Evolutionary conservation across 2,113 vertebrate species (phyloP).

Genomic region (Heloderma charlesbogerti): DNA sequence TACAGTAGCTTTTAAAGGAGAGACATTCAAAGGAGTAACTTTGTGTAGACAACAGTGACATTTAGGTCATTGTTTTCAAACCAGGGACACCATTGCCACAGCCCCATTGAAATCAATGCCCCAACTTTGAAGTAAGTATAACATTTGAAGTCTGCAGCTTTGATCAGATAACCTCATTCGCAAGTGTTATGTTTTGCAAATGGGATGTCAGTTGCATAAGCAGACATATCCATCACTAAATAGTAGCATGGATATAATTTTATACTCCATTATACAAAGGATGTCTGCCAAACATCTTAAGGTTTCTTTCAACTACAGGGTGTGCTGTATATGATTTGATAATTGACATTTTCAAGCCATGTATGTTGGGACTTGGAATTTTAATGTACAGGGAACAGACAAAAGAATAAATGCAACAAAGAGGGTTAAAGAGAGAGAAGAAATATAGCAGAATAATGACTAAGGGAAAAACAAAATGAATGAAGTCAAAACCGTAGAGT

Average conservation of each 20-base stretch:
- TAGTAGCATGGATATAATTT: conserved; percentile 16
- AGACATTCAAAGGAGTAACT: background rate
- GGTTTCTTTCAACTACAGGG: conserved; percentile 61
- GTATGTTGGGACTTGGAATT: conserved; percentile 57
- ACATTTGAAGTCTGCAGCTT: background rate
- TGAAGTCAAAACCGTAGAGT: conserved; percentile 34
- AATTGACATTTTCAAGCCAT: conserved; percentile 40
- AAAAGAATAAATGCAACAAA: conserved; percentile 37
- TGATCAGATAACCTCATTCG: background rate
- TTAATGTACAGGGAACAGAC: conserved; percentile 25
- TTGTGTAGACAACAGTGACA: background rate
- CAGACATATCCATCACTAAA: conserved; percentile 49
- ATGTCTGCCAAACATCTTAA: conserved; percentile 24
- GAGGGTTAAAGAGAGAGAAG: conserved; percentile 22
- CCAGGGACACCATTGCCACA: background rate
- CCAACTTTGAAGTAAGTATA: background rate
- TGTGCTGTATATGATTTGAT: conserved; percentile 53
- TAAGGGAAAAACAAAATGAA: conserved; percentile 50
- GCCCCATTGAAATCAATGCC: background rate
- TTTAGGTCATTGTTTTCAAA: background rate
- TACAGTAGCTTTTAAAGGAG: background rate
- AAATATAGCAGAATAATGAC: conserved; percentile 53
- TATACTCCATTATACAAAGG: conserved; percentile 26
- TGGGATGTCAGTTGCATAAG: background rate
- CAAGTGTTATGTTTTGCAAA: background rate